phyloP scores from a whole-genome alignment of 2,888 invertebrate genomes.

The Blastobasis adustella region DNA sequence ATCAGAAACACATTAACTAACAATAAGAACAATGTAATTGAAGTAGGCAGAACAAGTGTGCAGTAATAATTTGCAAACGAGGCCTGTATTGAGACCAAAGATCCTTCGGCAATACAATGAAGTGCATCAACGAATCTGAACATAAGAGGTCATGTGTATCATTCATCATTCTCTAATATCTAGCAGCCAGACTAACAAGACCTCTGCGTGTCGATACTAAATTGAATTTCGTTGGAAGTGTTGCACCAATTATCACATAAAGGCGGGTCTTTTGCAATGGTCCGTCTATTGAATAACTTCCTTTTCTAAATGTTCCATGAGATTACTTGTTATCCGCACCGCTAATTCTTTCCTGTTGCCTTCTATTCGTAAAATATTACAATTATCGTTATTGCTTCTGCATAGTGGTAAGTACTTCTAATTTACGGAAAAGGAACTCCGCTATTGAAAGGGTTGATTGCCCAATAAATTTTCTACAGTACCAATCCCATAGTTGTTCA shows the following conservation, averaged over 20 bases:
- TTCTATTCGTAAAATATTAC: not conserved
- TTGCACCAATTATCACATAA: not conserved
- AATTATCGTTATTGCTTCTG: not conserved
- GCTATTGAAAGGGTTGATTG: not conserved
- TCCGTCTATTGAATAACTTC: not conserved
- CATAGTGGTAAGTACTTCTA: not conserved
- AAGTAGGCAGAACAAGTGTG: too few relatives aligned
- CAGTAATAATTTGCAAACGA: too few relatives aligned
- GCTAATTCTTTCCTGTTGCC: constrained; percentile 6
- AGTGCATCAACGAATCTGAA: constrained; percentile 21
- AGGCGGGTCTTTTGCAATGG: not conserved
- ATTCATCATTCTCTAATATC: constrained; percentile 32
- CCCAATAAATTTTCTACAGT: not conserved
- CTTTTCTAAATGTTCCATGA: not conserved
- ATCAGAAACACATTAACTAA: too few relatives aligned
- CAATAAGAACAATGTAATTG: too few relatives aligned
- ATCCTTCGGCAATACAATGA: not conserved
- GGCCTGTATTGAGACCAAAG: not conserved
- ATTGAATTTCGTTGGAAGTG: not conserved
- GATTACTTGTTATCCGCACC: not conserved
- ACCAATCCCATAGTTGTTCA: too few relatives aligned
- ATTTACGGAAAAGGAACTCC: not conserved
- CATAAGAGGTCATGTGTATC: constrained; percentile 23
- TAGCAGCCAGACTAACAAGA: constrained; percentile 18
- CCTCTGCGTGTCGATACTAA: constrained; percentile 1